Evolutionary conservation across 2,888 invertebrate genomes (phyloP).

Genomic region (Amphipoea lucens): DNA sequence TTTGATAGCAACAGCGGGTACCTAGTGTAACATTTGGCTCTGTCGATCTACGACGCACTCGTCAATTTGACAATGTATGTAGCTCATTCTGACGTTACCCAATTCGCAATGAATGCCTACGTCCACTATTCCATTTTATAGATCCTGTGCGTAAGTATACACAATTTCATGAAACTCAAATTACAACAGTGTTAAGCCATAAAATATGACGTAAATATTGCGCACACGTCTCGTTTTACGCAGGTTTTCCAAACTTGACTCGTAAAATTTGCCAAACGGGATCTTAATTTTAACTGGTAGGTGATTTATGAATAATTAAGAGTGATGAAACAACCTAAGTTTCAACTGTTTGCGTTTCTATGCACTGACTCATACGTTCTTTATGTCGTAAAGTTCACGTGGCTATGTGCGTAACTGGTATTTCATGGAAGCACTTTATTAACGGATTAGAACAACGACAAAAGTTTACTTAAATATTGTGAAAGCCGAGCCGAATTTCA

Average conservation of each 20-base stretch:
- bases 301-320: slow-evolving; percentile 80
- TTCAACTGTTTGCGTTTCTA: slow-evolving; percentile 69
- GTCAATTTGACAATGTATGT: slow-evolving; percentile 67
- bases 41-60: slow-evolving; percentile 56
- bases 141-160: slow-evolving; percentile 28
- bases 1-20: slow-evolving; percentile 52
- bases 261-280: slow-evolving; percentile 77
- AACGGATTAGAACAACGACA: slow-evolving; percentile 32
- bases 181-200: slow-evolving; percentile 68
- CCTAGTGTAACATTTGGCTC: slow-evolving; percentile 53
- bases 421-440: slow-evolving; percentile 52
- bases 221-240: slow-evolving; percentile 69
- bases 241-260: slow-evolving; percentile 73
- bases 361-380: slow-evolving; percentile 66
- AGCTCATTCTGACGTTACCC: slow-evolving; percentile 65
- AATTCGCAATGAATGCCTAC: slow-evolving; percentile 53
- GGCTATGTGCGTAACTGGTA: slow-evolving; percentile 51
- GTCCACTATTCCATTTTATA: slow-evolving; percentile 49
- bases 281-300: slow-evolving; percentile 76
- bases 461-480: slow-evolving; percentile 44
- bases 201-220: slow-evolving; percentile 70
- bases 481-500: slow-evolving; percentile 22
- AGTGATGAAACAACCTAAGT: slow-evolving; percentile 73
- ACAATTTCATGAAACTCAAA: slow-evolving; percentile 54
- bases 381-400: slow-evolving; percentile 53